Conservation (phyloP, 2,888 invertebrate species). For the Esperia sulphurella region DNA sequence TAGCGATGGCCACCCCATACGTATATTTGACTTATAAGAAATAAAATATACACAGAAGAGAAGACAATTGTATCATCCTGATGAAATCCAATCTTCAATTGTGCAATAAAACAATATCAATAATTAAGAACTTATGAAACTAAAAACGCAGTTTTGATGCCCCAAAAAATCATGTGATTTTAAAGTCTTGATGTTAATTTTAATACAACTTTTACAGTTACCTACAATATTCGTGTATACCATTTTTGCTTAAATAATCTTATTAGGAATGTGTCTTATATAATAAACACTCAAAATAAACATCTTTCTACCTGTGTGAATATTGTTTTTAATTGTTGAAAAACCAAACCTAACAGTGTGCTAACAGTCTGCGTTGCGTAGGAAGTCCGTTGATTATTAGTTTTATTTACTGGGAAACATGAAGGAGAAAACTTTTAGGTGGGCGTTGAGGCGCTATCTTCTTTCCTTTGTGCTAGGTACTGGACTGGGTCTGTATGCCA, state of each 20-base stretch:
- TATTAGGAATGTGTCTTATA: constrained; percentile 11
- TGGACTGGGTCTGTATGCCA: too few relatives aligned
- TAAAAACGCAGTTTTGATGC: constrained; percentile 64
- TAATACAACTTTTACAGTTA: constrained; percentile 31
- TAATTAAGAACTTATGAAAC: constrained; percentile 19
- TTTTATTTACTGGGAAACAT: too few relatives aligned
- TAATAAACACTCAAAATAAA: constrained; percentile 32
- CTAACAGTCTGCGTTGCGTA: background rate
- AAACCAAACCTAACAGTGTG: background rate
- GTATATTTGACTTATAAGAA: too few relatives aligned
- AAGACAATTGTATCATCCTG: too few relatives aligned
- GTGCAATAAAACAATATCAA: too few relatives aligned
- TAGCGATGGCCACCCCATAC: too few relatives aligned
- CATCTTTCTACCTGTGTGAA: constrained; percentile 62
- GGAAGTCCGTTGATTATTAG: too few relatives aligned
- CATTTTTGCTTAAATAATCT: constrained; percentile 24
- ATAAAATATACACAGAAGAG: too few relatives aligned
- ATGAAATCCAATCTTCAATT: too few relatives aligned
- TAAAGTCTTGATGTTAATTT: constrained; percentile 18
- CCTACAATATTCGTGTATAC: constrained; percentile 17
- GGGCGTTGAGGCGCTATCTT: too few relatives aligned
- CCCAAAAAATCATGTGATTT: constrained; percentile 43
- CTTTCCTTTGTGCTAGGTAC: too few relatives aligned
- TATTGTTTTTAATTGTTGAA: constrained; percentile 24
- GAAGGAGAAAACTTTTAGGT: too few relatives aligned